Evolutionary conservation across 2,797 vertebrate genomes (phyloP).

Genomic region (Sebastes dallii): DNA sequence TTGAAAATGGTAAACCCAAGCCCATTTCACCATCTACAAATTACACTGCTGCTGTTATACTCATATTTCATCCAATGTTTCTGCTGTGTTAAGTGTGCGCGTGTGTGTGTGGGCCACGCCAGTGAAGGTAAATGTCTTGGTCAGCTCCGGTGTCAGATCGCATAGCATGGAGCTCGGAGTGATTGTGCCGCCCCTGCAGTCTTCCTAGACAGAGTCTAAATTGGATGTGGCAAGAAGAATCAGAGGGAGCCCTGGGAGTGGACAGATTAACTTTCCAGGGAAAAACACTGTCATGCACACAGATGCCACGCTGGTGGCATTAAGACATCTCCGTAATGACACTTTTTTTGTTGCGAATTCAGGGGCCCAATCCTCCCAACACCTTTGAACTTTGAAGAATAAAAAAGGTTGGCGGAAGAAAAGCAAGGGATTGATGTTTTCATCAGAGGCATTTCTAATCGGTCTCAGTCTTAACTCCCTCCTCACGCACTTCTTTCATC

Average conservation of each 20-base stretch:
- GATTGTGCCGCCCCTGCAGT: slow-evolving; percentile 53
- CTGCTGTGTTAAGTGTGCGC: not conserved
- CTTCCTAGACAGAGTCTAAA: slow-evolving; percentile 46
- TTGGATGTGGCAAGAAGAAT: slow-evolving; percentile 63
- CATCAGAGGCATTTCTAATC: slow-evolving; percentile 5
- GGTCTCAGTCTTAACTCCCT: not conserved
- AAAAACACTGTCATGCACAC: slow-evolving; percentile 37
- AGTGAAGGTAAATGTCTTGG: slow-evolving; percentile 32
- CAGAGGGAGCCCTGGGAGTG: slow-evolving; percentile 37
- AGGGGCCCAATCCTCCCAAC: not conserved
- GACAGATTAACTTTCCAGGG: slow-evolving; percentile 51
- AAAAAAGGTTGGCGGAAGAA: slow-evolving; percentile 1
- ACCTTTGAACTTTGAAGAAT: slow-evolving; percentile 15
- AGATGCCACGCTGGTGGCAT: slow-evolving; percentile 17
- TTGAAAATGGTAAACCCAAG: not conserved
- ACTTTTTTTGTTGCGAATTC: not conserved
- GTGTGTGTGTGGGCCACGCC: not conserved
- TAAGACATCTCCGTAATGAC: slow-evolving; percentile 31
- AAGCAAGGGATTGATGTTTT: slow-evolving; percentile 1
- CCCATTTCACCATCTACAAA: not conserved
- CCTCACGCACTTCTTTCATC: not conserved
- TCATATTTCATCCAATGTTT: not conserved
- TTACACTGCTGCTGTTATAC: not conserved
- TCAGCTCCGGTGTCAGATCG: slow-evolving; percentile 36
- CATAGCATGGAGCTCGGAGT: slow-evolving; percentile 17